Evolutionary conservation across 2,113 vertebrate species (phyloP).

Genomic region (Sterna hirundo): DNA sequence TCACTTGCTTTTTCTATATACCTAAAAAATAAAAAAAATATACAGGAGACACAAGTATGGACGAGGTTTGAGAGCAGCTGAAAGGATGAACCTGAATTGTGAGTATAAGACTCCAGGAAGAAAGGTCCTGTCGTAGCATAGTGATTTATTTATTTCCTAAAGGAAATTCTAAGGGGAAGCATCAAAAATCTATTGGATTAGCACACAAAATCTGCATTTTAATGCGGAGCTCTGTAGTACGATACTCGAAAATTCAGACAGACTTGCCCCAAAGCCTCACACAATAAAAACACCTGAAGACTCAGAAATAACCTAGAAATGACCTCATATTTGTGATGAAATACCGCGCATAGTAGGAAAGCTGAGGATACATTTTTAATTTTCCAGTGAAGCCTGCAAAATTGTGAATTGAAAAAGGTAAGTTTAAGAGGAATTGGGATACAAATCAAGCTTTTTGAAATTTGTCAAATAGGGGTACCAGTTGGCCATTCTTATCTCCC

Average conservation of each 20-base stretch:
- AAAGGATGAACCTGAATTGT: not conserved
- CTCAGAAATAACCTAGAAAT: not conserved
- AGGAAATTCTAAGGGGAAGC: not conserved
- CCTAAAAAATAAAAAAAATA: not conserved
- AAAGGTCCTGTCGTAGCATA: not conserved
- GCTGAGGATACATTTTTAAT: not conserved
- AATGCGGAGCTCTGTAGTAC: not conserved
- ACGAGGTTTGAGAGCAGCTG: not conserved
- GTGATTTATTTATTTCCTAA: not conserved
- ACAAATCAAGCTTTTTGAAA: not conserved
- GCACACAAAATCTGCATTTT: not conserved
- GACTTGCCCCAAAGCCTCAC: not conserved
- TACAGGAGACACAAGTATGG: not conserved
- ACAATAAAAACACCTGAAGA: not conserved
- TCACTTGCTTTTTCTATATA: not conserved
- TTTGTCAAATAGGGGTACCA: not conserved
- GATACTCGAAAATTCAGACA: not conserved
- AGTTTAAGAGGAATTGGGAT: not conserved
- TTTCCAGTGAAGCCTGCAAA: not conserved
- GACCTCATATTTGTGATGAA: not conserved
- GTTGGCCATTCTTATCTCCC: not conserved
- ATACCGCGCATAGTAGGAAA: not conserved
- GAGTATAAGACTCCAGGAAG: not conserved
- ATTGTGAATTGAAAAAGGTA: not conserved
- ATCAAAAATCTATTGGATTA: not conserved